Conservation (phyloP, 2,113 vertebrate species). For the Embiotoca jacksoni region DNA sequence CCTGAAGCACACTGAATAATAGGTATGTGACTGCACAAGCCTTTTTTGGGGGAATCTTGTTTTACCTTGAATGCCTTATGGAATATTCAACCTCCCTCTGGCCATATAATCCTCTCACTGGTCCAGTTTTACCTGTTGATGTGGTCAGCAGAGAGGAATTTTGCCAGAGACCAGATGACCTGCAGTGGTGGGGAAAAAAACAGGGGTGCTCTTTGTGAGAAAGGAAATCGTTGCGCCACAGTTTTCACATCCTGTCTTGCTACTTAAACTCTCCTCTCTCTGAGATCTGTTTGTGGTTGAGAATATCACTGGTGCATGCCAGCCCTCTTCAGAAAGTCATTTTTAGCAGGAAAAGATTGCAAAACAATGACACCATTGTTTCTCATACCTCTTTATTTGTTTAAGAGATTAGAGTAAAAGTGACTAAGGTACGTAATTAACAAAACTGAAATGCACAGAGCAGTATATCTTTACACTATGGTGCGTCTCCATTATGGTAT, state of each 20-base stretch:
- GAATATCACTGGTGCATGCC: not conserved
- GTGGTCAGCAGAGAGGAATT: constrained; percentile 24
- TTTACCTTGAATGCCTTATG: constrained; percentile 15
- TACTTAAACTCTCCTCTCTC: not conserved
- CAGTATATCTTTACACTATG: too few relatives aligned
- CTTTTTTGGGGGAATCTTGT: constrained; percentile 1
- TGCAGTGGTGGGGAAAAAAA: not conserved
- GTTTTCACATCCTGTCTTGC: constrained; percentile 3
- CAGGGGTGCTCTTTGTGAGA: constrained; percentile 25
- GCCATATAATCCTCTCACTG: not conserved
- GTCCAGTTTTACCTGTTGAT: constrained; percentile 39
- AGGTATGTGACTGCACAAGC: not conserved
- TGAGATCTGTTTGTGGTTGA: constrained; percentile 5
- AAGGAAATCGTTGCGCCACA: not conserved
- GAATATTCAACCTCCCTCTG: constrained; percentile 9
- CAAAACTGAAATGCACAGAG: too few relatives aligned
- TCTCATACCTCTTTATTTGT: not conserved
- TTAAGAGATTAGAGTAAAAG: not conserved
- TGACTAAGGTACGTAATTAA: not conserved
- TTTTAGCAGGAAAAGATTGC: constrained; percentile 1
- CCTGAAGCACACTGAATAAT: constrained; percentile 27
- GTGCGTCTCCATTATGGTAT: too few relatives aligned
- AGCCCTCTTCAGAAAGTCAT: not conserved
- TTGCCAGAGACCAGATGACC: not conserved
- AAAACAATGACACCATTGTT: not conserved